Conservation (phyloP, 2,797 vertebrate species). For the Zenarchopterus dispar region DNA sequence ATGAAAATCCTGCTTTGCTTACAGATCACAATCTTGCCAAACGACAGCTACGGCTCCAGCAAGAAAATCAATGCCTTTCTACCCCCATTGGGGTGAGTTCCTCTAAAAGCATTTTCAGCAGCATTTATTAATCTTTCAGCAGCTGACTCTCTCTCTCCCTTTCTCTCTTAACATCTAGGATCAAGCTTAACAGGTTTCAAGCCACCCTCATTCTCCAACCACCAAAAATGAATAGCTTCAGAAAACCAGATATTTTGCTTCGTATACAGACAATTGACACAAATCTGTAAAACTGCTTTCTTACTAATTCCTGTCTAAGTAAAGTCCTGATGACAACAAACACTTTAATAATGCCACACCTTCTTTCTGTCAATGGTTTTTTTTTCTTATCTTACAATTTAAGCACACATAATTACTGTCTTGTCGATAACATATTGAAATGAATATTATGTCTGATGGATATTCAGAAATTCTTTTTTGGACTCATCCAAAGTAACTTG, state of each 20-base stretch:
- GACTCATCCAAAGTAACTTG: constrained; percentile 4
- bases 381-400: neutral
- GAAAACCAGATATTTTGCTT: constrained; percentile 12
- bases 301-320: constrained; percentile 15
- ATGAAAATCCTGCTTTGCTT: constrained; percentile 53
- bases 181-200: constrained; percentile 52
- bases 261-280: neutral
- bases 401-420: constrained; percentile 16
- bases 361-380: constrained; percentile 7
- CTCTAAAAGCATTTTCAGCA: constrained; percentile 68
- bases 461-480: constrained; percentile 22
- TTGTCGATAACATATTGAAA: constrained; percentile 2
- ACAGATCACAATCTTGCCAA: constrained; percentile 53
- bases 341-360: neutral
- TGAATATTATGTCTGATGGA: constrained; percentile 24
- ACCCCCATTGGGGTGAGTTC: constrained; percentile 31
- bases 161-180: constrained; percentile 61
- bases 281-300: constrained; percentile 7
- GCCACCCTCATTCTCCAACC: constrained; percentile 1
- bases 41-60: constrained; percentile 56
- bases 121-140: constrained; percentile 74
- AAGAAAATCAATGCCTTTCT: constrained; percentile 69
- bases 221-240: constrained; percentile 4
- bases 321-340: neutral
- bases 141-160: constrained; percentile 53